These are phyloP conservation scores for Torymus texanus DNA, from an alignment of 2,888 invertebrate genomes.

Conservation along the genomic window DNA sequence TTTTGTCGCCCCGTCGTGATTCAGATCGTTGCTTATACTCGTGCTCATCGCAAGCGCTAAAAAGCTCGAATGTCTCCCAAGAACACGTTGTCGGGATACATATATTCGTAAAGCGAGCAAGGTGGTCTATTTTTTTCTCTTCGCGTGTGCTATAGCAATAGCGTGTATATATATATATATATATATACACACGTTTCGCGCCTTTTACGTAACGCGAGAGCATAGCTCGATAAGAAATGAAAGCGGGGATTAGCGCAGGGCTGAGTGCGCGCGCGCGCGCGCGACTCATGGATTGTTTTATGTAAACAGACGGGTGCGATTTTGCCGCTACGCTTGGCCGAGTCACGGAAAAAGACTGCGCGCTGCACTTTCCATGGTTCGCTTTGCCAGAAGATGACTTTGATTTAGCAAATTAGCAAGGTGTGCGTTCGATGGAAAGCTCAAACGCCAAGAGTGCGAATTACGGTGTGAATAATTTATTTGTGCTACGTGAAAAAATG, in stretches of 20 bases:
- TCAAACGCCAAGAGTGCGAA: neutral
- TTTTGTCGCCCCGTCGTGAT: slow-evolving; percentile 38
- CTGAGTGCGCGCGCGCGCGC: neutral
- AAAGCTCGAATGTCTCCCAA: too few species aligned
- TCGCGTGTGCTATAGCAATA: neutral
- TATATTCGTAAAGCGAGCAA: too few species aligned
- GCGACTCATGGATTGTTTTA: slow-evolving; percentile 30
- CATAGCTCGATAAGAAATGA: slow-evolving; percentile 41
- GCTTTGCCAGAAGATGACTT: neutral
- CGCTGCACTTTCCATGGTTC: slow-evolving; percentile 15
- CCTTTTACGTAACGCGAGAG: slow-evolving; percentile 33
- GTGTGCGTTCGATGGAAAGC: slow-evolving; percentile 2
- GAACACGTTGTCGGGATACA: too few species aligned
- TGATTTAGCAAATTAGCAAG: slow-evolving; percentile 17
- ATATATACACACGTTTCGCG: slow-evolving; percentile 7
- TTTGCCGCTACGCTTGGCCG: neutral
- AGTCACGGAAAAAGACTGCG: slow-evolving; percentile 2
- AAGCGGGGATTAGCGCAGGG: slow-evolving; percentile 17
- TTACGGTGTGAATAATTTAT: slow-evolving; percentile 1
- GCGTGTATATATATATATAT: too few species aligned
- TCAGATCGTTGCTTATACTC: neutral
- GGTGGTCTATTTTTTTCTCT: slow-evolving; percentile 7
- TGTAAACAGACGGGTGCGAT: slow-evolving; percentile 21
- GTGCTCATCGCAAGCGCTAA: too few species aligned
- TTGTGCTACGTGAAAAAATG: neutral